Evolutionary conservation across 1,140 invertebrate species (phyloP), one percentile per base, ranked within the genome.

Genomic region (Mactra quadrangularis): DNA sequence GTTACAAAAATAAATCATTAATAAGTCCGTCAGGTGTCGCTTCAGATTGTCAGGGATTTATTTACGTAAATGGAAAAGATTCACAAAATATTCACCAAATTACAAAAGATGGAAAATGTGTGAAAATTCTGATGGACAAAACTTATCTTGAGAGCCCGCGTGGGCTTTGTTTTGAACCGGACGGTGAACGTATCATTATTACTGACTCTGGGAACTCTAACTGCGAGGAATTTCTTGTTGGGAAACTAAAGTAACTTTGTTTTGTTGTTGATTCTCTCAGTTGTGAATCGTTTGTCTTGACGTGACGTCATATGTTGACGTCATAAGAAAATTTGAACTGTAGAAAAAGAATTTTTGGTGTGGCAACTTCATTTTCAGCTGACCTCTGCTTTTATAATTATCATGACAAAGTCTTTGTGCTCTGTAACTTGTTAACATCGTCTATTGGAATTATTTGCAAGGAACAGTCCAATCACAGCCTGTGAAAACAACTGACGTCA

Each of bases 11-110:
- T 38, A 64, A 55, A 45, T 29, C 64, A 7, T 57, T 82, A 7
- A 13, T 15, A 1, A 52, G 22, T 6, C 79, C 79, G 1, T 3
- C 59, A 9, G 79, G 79, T 4, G 31, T 82, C 17, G 25, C 47
- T 17, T 27, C 59, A 19, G 79, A 82, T 68, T 35, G 17, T 19
- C 79, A 82, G 33, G 70, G 79, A 0, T 60, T 74, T 22, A 3
- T 82, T 7, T 82, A 82, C 47, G 33, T 82, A 19, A 74, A 68
- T 41, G 79, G 79, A 25, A 82, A 82, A 35, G 79, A 82, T 3
- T 82, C 79, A 11, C 55, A 62, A 22, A 82, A 82, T 31, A 31
- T 82, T 15, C 79, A 82, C 33, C 59, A 74, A 25, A 45, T 82
- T 17, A 35, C 68, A 3, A 55, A 62, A 17, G 22, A 25, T 9